A percentile compares a stretch with the other conserved stretches of the same genome.
Conservation (phyloP, 1,140 invertebrate species). For the Hypsibius dujardini region DNA sequence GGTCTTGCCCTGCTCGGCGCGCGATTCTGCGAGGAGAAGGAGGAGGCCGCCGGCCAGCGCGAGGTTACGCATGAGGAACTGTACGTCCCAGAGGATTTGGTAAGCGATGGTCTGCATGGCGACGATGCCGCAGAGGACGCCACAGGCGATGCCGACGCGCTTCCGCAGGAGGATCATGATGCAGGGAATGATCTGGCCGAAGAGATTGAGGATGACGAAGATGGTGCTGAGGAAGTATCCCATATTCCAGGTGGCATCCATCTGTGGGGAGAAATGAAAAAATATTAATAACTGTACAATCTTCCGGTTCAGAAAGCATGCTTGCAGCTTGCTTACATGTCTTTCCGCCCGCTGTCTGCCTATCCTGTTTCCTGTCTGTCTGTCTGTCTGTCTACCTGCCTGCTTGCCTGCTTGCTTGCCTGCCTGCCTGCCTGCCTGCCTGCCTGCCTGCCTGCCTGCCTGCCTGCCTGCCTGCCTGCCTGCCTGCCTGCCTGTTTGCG, state of each 20-base stretch:
- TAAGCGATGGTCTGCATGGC: constrained; percentile 54
- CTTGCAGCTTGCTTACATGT: too few species aligned
- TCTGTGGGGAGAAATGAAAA: constrained; percentile 43
- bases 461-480: too few species aligned
- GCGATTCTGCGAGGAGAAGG: constrained; percentile 78
- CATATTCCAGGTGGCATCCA: constrained; percentile 94
- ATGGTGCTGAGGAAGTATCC: constrained; percentile 73
- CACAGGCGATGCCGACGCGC: constrained; percentile 83
- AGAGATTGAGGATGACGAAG: constrained; percentile 80
- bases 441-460: too few species aligned
- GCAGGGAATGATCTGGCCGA: constrained; percentile 86
- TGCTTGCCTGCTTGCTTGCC: too few species aligned
- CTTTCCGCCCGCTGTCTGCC: too few species aligned
- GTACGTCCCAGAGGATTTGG: constrained; percentile 91
- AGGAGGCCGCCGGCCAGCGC: constrained; percentile 86
- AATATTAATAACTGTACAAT: too few species aligned
- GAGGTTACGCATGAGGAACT: constrained; percentile 79
- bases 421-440: too few species aligned
- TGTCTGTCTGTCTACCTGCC: too few species aligned
- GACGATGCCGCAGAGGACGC: constrained; percentile 84
- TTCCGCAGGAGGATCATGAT: constrained; percentile 80
- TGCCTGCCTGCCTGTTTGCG: too few species aligned
- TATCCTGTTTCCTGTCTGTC: too few species aligned
- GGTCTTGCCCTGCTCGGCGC: constrained; percentile 56
- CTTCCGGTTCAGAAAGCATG: too few species aligned